Evolutionary conservation across 2,113 vertebrate species (phyloP), one percentile per base, ranked within the genome.

Genomic region (Carollia perspicillata): DNA sequence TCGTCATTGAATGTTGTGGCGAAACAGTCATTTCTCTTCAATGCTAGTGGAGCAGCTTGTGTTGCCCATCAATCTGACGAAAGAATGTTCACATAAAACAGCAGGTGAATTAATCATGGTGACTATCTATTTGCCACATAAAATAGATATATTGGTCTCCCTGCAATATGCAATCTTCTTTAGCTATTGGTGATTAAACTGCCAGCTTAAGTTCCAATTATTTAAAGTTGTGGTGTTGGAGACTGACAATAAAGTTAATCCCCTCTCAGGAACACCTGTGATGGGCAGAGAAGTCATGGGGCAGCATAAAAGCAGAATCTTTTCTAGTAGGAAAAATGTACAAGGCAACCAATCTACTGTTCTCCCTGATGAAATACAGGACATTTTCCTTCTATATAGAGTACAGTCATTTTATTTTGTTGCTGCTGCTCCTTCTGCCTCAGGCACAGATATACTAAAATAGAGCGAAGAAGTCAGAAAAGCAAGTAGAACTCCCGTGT

Each of bases 141-240:
- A 98, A 98, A 97, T n/a, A 98, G 96, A 98, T 94, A 1, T 79
- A 93, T 95, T 97, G 87, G 89, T 98, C 87, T 93, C 42, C 80
- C 44, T 33, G 11, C 93, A 97, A 96, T 96, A 69, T 10, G 66
- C 22, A 96, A 78, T 97, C 49, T 95, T 97, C 91, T 97, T 96
- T 74, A 85, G 49, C 81, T 97, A 83, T 85, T 83, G 0, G 75
- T 95, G 84, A 97, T 97, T 97, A 93, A 96, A 97, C 93, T 96
- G 96, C 86, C 78, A 93, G 35, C 65, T 97, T 95, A 69, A 79
- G 92, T 71, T 95, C 51, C 97, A 98, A 97, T 95, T 96, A 96
- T 97, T 98, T 93, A 94, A 97, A 96, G 94, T 97, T 96, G 83
- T 91, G 83, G 94, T 95, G n/a, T 94, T 97, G 40, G 65, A 58